Evolutionary conservation across 2,113 vertebrate species (phyloP).

Genomic region (Catharus fuscescens): DNA sequence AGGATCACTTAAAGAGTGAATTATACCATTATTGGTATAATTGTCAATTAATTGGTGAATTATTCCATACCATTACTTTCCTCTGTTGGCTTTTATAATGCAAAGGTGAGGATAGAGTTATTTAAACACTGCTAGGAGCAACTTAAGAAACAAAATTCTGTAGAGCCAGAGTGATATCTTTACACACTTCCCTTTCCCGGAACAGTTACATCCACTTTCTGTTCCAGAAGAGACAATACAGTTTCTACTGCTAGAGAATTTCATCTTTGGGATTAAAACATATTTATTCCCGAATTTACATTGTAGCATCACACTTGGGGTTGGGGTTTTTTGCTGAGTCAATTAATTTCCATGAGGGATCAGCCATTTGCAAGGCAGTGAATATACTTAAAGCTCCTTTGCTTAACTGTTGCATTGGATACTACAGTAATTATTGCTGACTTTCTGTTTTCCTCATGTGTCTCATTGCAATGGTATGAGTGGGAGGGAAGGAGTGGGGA

Average conservation of each 20-base stretch:
- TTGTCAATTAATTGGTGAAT: too few relatives aligned
- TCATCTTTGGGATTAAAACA: background rate
- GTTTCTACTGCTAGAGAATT: background rate
- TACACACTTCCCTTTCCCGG: fast-evolving
- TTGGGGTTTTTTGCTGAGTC: background rate
- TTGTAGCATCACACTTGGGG: background rate
- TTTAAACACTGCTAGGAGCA: background rate
- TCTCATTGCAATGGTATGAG: background rate
- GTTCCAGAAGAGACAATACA: background rate
- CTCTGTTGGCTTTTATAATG: background rate
- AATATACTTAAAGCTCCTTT: background rate
- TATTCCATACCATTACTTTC: background rate
- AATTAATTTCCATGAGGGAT: background rate
- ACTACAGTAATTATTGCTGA: background rate
- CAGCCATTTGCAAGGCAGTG: background rate
- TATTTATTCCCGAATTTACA: background rate
- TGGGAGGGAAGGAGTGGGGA: background rate
- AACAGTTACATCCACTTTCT: background rate
- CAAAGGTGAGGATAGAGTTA: background rate
- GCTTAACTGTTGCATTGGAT: background rate
- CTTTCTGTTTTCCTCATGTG: background rate
- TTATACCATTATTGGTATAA: background rate
- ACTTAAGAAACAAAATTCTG: background rate
- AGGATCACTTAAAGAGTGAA: background rate
- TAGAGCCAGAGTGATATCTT: background rate